phyloP scores from a whole-genome alignment of 2,797 vertebrate genomes.

The Eulemur albifrons region DNA sequence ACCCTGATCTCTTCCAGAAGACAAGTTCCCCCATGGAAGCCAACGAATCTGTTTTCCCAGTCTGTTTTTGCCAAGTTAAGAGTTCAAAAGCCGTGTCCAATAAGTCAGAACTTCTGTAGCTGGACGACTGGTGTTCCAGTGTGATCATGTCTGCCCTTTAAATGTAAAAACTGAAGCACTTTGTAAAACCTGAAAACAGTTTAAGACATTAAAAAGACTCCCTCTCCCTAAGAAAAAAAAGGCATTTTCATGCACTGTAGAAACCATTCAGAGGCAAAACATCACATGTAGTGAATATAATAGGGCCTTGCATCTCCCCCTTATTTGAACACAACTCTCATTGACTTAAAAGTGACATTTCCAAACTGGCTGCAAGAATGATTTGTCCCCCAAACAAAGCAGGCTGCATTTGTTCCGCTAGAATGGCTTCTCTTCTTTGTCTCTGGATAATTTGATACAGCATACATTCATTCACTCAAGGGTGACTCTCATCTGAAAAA shows the following conservation, averaged over 20 bases:
- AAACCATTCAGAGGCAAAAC: conserved; percentile 76
- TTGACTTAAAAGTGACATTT: conserved; percentile 80
- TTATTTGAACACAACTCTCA: conserved; percentile 76
- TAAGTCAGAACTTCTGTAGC: conserved; percentile 47
- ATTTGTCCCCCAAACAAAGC: conserved; percentile 72
- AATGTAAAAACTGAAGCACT: conserved; percentile 67
- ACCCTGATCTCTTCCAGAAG: conserved; percentile 44
- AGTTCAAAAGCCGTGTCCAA: conserved; percentile 41
- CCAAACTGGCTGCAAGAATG: conserved; percentile 66
- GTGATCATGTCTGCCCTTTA: conserved; percentile 60
- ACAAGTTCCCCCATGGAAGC: neutral
- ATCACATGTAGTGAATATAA: conserved; percentile 70
- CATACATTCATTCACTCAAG: conserved; percentile 70
- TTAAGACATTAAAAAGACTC: conserved; percentile 66
- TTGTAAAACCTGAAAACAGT: conserved; percentile 75
- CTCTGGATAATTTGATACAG: conserved; percentile 68
- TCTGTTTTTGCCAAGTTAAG: conserved; percentile 48
- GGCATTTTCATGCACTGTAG: conserved; percentile 70
- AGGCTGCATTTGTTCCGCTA: conserved; percentile 66
- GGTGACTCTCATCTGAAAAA: conserved; percentile 70
- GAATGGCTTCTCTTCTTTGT: conserved; percentile 75
- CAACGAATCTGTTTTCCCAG: conserved; percentile 10
- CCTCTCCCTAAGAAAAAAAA: neutral
- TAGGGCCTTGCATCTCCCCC: conserved; percentile 68
- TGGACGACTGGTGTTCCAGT: conserved; percentile 35